These are phyloP conservation scores for Copsychus sechellarum DNA, from an alignment of 2,113 vertebrate species.

Conservation along the genomic window DNA sequence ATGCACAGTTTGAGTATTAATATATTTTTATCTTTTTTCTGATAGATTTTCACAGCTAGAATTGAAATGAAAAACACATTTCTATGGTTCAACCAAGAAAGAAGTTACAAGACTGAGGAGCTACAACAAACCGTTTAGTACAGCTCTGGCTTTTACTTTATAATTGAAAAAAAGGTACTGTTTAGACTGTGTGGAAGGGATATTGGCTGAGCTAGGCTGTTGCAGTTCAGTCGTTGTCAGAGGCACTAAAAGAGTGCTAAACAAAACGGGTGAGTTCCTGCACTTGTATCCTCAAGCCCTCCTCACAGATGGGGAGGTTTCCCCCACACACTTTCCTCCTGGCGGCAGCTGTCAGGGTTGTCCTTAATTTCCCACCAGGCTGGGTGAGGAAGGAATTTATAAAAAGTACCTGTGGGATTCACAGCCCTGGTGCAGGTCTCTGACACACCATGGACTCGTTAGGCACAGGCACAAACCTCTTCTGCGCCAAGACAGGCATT, in stretches of 20 bases:
- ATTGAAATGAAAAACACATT: background rate
- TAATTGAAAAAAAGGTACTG: background rate
- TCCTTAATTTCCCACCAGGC: background rate
- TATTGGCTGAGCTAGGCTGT: background rate
- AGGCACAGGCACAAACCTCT: background rate
- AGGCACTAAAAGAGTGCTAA: background rate
- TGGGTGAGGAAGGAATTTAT: background rate
- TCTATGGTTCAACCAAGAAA: background rate
- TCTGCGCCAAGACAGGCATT: background rate
- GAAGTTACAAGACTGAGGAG: background rate
- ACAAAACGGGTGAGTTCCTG: accelerated
- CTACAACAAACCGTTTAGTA: accelerated
- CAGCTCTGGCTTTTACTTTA: background rate
- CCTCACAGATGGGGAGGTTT: background rate
- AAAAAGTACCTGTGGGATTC: accelerated
- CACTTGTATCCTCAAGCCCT: accelerated
- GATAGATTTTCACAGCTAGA: background rate
- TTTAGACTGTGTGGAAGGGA: background rate
- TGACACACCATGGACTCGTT: accelerated
- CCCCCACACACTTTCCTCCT: accelerated
- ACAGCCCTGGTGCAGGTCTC: background rate
- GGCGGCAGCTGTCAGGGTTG: accelerated
- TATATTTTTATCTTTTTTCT: background rate
- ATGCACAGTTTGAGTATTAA: background rate
- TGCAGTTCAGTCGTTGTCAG: background rate